phyloP scores from a whole-genome alignment of 2,888 invertebrate genomes.

The Ichneumon xanthorius region DNA sequence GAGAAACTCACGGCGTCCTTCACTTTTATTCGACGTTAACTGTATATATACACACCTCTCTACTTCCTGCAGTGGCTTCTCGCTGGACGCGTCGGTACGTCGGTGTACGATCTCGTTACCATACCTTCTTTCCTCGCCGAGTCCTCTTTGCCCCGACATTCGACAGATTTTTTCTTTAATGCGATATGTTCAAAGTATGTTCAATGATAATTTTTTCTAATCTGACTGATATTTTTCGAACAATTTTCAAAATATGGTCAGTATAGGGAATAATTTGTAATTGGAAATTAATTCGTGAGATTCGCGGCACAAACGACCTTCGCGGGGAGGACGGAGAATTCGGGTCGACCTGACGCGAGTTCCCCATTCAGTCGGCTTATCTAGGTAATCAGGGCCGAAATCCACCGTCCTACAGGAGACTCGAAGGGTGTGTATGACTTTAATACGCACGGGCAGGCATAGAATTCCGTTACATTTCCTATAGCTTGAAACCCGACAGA shows the following conservation, averaged over 20 bases:
- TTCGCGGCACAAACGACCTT: background rate
- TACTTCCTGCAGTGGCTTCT: too few species aligned
- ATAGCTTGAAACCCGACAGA: background rate
- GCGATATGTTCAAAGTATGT: too few species aligned
- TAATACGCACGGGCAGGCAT: background rate
- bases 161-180: too few species aligned
- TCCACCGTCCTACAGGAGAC: background rate
- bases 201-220: too few species aligned
- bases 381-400: background rate
- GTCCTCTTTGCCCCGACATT: too few species aligned
- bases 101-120: too few species aligned
- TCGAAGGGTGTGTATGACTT: too few species aligned
- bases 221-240: too few species aligned
- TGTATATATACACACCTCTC: conserved; percentile 22
- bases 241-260: too few species aligned
- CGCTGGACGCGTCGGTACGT: too few species aligned
- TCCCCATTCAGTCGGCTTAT: background rate
- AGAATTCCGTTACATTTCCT: background rate
- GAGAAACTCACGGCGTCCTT: conserved; percentile 61
- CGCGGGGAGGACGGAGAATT: background rate
- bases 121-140: too few species aligned
- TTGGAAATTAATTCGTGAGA: conserved; percentile 16
- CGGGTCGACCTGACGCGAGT: background rate
- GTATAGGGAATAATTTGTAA: too few species aligned
- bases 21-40: conserved; percentile 62